A percentile compares a stretch with the other conserved stretches of the same genome.
Conservation (phyloP, 2,113 vertebrate species). For the Ctenodactylus gundi region DNA sequence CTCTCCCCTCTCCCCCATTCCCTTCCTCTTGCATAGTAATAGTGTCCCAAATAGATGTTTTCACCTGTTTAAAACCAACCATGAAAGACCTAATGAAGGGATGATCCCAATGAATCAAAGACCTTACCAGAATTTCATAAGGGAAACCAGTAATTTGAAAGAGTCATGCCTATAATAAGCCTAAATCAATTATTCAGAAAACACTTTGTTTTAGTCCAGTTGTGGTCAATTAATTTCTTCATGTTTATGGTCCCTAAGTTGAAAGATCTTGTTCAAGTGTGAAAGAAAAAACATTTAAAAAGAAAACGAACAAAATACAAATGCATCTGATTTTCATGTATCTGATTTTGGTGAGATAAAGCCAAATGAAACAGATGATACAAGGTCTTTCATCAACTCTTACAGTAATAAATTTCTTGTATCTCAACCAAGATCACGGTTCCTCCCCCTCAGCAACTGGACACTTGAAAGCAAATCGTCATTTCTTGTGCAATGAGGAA, state of each 20-base stretch:
- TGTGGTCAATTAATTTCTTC: neutral
- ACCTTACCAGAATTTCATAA: conserved; percentile 16
- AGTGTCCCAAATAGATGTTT: neutral
- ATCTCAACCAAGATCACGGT: neutral
- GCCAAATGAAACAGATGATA: too few relatives aligned
- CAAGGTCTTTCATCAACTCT: neutral
- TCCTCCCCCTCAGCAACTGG: neutral
- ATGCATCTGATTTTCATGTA: neutral
- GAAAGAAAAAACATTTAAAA: neutral
- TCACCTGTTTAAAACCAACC: neutral
- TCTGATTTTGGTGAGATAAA: too few relatives aligned
- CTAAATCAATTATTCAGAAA: conserved; percentile 22
- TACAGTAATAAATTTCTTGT: neutral
- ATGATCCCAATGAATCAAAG: neutral
- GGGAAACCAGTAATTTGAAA: neutral
- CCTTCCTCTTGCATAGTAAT: neutral
- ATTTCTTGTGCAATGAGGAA: neutral
- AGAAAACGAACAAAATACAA: neutral
- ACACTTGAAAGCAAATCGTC: neutral
- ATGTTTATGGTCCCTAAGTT: neutral
- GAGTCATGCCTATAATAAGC: neutral
- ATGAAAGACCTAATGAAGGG: neutral
- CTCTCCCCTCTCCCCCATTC: neutral
- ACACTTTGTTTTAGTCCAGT: neutral
- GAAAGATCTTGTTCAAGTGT: neutral